These are phyloP conservation scores for Monoplex corrugatus DNA, from an alignment of 2,888 invertebrate species.

Conservation along the genomic window DNA sequence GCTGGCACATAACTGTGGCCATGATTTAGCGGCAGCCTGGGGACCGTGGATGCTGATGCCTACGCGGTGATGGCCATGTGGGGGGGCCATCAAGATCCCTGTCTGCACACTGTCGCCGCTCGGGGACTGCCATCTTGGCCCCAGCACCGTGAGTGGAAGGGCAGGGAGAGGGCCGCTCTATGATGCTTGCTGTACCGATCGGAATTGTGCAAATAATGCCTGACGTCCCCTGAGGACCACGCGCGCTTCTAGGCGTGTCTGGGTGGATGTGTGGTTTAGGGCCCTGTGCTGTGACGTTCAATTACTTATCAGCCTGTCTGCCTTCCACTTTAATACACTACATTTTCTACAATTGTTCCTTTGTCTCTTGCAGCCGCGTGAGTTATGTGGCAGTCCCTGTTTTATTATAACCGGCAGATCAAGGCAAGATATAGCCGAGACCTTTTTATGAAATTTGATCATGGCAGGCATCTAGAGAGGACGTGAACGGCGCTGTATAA, in stretches of 20 bases:
- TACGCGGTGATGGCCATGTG: too few relatives aligned
- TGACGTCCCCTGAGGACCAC: not conserved
- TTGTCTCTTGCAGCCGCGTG: not conserved
- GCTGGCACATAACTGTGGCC: too few relatives aligned
- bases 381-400: conserved; percentile 28
- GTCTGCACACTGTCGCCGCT: conserved; percentile 36
- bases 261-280: not conserved
- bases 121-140: conserved; percentile 35
- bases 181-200: conserved; percentile 34
- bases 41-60: too few relatives aligned
- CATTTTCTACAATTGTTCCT: not conserved
- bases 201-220: conserved; percentile 43
- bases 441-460: conserved; percentile 10
- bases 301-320: conserved; percentile 44
- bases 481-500: not conserved
- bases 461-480: conserved; percentile 1
- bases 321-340: conserved; percentile 11
- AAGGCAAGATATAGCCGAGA: not conserved
- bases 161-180: conserved; percentile 18
- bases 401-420: conserved; percentile 31
- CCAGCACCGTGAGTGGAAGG: conserved; percentile 32
- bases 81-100: conserved; percentile 30
- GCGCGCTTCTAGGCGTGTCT: not conserved
- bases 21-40: too few relatives aligned
- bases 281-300: conserved; percentile 30